phyloP scores from a whole-genome alignment of 2,113 vertebrate genomes.

The Ptychochromis oligacanthus region DNA sequence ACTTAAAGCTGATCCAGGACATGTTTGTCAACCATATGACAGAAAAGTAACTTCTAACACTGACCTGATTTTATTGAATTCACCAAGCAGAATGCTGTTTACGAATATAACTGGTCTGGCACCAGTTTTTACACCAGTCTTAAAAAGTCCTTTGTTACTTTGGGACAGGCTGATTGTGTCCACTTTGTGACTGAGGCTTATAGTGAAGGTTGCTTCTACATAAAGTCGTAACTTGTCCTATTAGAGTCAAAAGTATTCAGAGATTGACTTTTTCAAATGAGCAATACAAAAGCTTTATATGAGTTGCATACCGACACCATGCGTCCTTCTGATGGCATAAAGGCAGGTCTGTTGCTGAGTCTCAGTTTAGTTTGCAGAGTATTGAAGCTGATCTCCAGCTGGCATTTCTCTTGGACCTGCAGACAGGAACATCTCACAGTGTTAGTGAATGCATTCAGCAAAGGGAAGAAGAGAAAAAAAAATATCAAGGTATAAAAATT shows the following conservation, averaged over 20 bases:
- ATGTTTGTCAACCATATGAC: background rate
- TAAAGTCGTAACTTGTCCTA: background rate
- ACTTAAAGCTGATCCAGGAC: background rate
- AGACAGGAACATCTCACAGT: background rate
- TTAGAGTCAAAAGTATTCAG: background rate
- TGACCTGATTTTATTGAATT: background rate
- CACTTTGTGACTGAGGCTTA: background rate
- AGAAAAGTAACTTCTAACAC: background rate
- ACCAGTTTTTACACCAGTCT: background rate
- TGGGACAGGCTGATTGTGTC: background rate
- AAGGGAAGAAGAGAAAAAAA: background rate
- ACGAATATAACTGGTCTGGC: background rate
- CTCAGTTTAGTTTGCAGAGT: slow-evolving; percentile 96
- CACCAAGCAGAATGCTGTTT: background rate
- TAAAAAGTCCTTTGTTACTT: background rate
- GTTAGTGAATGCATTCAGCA: background rate
- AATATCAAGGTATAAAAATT: background rate
- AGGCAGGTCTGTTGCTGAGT: slow-evolving; percentile 92
- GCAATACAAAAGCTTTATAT: too few species aligned
- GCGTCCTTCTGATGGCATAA: slow-evolving; percentile 94
- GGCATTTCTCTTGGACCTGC: slow-evolving; percentile 91
- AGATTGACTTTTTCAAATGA: too few species aligned
- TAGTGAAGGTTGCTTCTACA: background rate
- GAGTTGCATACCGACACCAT: slow-evolving; percentile 88
- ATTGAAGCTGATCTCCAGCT: slow-evolving; percentile 98